Evolutionary conservation across 2,113 vertebrate species (phyloP).

Genomic region (Hypocryptadius cinnamomeus): DNA sequence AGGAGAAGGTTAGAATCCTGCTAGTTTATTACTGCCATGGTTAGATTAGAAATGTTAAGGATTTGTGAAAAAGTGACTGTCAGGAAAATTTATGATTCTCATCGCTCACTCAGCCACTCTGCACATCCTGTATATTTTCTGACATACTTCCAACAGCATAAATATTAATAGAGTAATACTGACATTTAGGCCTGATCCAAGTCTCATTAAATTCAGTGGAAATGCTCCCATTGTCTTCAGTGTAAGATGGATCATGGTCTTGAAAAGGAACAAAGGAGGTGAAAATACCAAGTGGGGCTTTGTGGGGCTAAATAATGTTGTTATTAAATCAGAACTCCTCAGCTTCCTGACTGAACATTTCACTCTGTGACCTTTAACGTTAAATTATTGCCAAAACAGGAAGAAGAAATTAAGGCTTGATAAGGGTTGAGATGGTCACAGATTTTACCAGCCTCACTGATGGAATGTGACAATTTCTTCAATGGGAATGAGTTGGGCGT

Average conservation of each 20-base stretch:
- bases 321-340: constrained; percentile 58
- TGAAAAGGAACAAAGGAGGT: constrained; percentile 51
- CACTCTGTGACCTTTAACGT: constrained; percentile 53
- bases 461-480: constrained; percentile 55
- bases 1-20: constrained; percentile 39
- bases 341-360: constrained; percentile 40
- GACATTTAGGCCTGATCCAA: constrained; percentile 62
- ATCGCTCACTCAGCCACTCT: constrained; percentile 41
- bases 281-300: constrained; percentile 51
- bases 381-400: constrained; percentile 63
- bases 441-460: constrained; percentile 44
- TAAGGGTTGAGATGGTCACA: constrained; percentile 49
- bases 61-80: constrained; percentile 50
- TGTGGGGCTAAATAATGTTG: constrained; percentile 36
- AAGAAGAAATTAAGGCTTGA: constrained; percentile 51
- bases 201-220: constrained; percentile 59
- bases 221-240: constrained; percentile 61
- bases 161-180: constrained; percentile 63
- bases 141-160: constrained; percentile 54
- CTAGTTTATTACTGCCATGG: constrained; percentile 39
- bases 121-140: constrained; percentile 59
- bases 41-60: constrained; percentile 44
- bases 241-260: constrained; percentile 53
- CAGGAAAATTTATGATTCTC: constrained; percentile 50
- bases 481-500: constrained; percentile 33